Conservation (phyloP, 2,113 vertebrate species). For the Sinocyclocheilus maitianheensis region DNA sequence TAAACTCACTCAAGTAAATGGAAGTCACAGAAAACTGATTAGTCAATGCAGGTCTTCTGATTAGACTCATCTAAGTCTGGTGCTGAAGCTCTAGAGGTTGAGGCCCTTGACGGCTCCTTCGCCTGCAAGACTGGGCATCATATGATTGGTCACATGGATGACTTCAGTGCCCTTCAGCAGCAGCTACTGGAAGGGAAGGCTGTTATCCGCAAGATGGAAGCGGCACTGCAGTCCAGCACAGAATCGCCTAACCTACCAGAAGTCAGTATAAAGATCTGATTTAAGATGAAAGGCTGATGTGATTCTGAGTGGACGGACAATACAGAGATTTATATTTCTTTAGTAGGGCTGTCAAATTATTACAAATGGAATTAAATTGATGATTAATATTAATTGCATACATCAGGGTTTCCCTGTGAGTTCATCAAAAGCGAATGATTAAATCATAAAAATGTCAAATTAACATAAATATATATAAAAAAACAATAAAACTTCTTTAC, state of each 20-base stretch:
- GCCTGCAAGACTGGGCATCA: constrained; percentile 71
- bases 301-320: neutral
- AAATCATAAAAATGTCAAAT: too few species aligned
- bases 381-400: neutral
- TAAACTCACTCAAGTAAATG: neutral
- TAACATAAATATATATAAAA: too few species aligned
- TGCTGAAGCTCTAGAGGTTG: neutral
- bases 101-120: constrained; percentile 52
- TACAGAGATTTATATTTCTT: neutral
- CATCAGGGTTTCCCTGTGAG: too few species aligned
- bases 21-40: neutral
- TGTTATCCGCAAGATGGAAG: constrained; percentile 76
- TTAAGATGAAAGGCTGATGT: neutral
- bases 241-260: constrained; percentile 66
- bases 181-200: constrained; percentile 77
- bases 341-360: neutral
- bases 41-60: neutral
- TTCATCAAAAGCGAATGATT: too few species aligned
- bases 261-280: neutral
- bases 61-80: neutral
- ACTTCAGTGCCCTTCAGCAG: constrained; percentile 81
- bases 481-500: too few species aligned
- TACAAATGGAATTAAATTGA: neutral
- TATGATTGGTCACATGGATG: constrained; percentile 70
- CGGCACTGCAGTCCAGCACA: constrained; percentile 57